These are phyloP conservation scores for Natator depressus DNA, from an alignment of 2,113 vertebrate species.

Conservation along the genomic window DNA sequence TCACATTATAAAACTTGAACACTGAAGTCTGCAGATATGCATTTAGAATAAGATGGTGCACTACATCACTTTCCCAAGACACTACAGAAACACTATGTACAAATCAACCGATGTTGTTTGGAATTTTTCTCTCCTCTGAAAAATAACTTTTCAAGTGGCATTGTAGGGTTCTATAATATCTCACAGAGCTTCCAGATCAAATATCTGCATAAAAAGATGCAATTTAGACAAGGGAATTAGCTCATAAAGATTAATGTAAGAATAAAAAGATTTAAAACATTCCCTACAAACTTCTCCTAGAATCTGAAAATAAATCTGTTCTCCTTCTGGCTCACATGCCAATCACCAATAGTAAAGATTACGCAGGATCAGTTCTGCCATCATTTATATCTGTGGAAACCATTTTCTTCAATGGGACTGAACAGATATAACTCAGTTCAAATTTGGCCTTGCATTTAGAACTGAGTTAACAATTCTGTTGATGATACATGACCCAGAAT, in stretches of 20 bases:
- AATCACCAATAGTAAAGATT: not conserved
- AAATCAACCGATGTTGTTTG: not conserved
- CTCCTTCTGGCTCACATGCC: not conserved
- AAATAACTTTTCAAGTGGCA: not conserved
- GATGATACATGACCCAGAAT: not conserved
- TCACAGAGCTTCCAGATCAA: not conserved
- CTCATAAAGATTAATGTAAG: rapidly evolving
- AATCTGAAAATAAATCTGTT: not conserved
- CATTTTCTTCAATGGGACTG: not conserved
- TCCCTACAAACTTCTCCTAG: not conserved
- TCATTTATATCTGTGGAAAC: rapidly evolving
- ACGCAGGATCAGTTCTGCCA: not conserved
- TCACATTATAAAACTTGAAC: not conserved
- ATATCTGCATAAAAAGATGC: not conserved
- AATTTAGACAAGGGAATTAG: rapidly evolving
- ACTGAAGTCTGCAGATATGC: rapidly evolving
- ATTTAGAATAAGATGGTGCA: not conserved
- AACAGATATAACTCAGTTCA: not conserved
- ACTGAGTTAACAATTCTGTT: not conserved
- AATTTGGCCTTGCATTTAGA: not conserved
- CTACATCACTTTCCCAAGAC: not conserved
- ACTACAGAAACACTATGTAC: not conserved
- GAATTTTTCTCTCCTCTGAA: not conserved
- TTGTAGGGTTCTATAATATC: not conserved
- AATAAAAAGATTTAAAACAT: not conserved